phyloP scores from a whole-genome alignment of 2,888 invertebrate species.

The Hoplodrina blanda region DNA sequence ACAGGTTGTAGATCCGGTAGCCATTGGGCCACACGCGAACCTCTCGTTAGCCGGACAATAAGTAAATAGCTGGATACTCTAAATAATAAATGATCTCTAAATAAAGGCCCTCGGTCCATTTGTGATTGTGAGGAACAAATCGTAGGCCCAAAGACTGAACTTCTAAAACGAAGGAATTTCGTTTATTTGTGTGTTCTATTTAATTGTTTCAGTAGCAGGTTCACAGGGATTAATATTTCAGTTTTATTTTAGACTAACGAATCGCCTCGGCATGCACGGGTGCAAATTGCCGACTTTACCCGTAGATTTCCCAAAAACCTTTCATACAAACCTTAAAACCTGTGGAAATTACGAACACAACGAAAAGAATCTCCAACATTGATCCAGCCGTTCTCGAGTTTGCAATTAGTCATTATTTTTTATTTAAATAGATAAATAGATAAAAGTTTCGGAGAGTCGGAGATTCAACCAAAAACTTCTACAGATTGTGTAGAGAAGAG shows the following conservation, averaged over 20 bases:
- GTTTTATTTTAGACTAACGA: too few relatives aligned
- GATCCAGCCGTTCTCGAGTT: too few relatives aligned
- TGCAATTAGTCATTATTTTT: too few relatives aligned
- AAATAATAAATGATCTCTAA: slow-evolving; percentile 69
- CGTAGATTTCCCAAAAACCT: too few relatives aligned
- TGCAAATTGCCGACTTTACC: too few relatives aligned
- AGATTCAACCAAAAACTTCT: not conserved
- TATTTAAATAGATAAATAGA: too few relatives aligned
- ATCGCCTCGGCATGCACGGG: too few relatives aligned
- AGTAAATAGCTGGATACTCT: slow-evolving; percentile 64
- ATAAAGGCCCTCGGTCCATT: slow-evolving; percentile 33
- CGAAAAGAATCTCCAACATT: too few relatives aligned
- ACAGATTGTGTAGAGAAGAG: not conserved
- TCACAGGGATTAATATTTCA: not conserved
- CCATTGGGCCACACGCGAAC: slow-evolving; percentile 72
- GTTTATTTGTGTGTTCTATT: not conserved
- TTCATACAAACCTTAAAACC: too few relatives aligned
- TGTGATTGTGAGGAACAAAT: slow-evolving; percentile 52
- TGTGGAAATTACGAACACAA: too few relatives aligned
- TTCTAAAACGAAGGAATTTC: slow-evolving; percentile 13
- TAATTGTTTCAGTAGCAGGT: not conserved
- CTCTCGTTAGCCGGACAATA: slow-evolving; percentile 74
- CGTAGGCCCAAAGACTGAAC: slow-evolving; percentile 2
- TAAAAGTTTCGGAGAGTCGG: not conserved
- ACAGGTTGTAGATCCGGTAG: slow-evolving; percentile 52